A percentile compares a stretch with the other conserved stretches of the same genome.
Evolutionary conservation across 2,113 vertebrate genomes (phyloP).

Genomic region (Saguinus midas): DNA sequence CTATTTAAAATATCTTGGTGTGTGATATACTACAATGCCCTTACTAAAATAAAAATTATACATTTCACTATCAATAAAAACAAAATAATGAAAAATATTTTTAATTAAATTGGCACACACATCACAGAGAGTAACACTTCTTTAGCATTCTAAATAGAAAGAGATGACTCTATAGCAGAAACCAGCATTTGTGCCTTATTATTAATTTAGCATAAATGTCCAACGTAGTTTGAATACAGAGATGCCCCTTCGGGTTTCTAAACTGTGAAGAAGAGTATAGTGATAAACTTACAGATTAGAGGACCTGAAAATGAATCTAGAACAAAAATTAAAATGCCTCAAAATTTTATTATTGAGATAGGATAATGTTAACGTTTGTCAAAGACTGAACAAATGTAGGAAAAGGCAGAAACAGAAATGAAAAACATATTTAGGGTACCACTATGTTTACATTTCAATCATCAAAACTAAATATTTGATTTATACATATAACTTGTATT

Average conservation of each 20-base stretch:
- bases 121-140: background rate
- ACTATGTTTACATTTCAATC: background rate
- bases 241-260: background rate
- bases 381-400: background rate
- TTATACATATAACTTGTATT: background rate
- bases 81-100: background rate
- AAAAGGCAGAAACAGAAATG: background rate
- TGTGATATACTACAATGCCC: background rate
- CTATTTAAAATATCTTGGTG: background rate
- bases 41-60: slow-evolving; percentile 10
- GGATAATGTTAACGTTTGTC: background rate
- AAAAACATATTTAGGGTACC: background rate
- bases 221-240: background rate
- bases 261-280: background rate
- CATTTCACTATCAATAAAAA: background rate
- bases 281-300: background rate
- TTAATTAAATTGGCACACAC: background rate
- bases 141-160: background rate
- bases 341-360: background rate
- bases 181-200: background rate
- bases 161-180: background rate
- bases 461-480: background rate
- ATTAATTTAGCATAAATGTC: background rate
- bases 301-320: background rate
- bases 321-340: background rate